Evolutionary conservation across 2,888 invertebrate genomes (phyloP).

Genomic region (Euzophera pinguis): DNA sequence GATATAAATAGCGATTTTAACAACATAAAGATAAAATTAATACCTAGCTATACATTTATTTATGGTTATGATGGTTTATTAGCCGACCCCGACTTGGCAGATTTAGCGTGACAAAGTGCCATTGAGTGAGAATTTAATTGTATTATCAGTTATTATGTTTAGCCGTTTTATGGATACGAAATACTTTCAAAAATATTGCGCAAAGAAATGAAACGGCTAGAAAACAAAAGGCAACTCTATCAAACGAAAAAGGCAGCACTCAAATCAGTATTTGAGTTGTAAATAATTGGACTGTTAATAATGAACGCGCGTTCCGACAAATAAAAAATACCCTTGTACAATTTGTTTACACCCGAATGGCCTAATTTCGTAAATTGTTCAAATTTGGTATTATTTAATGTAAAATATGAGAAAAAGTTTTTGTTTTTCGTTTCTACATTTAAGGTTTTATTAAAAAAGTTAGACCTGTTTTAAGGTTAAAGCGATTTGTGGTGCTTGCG

Average conservation of each 20-base stretch:
- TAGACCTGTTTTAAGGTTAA: conserved; percentile 17
- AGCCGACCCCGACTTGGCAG: no score
- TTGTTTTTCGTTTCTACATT: conserved; percentile 23
- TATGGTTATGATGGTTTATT: no score
- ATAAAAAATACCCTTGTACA: background rate
- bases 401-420: conserved; percentile 23
- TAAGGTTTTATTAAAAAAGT: conserved; percentile 35
- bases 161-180: no score
- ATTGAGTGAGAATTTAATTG: no score
- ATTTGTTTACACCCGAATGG: conserved; percentile 9
- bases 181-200: no score
- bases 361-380: conserved; percentile 17
- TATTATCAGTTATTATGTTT: no score
- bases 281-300: background rate
- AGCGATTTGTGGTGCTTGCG: conserved; percentile 21
- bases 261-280: background rate
- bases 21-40: no score
- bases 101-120: no score
- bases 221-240: no score
- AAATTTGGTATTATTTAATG: conserved; percentile 18
- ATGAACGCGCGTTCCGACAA: background rate
- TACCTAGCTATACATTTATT: no score
- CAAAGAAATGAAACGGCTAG: no score
- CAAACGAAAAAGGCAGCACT: background rate
- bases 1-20: no score